Base-by-base conservation (phyloP, 2,797 vertebrate genomes). In the Salarias fasciatus region DNA sequence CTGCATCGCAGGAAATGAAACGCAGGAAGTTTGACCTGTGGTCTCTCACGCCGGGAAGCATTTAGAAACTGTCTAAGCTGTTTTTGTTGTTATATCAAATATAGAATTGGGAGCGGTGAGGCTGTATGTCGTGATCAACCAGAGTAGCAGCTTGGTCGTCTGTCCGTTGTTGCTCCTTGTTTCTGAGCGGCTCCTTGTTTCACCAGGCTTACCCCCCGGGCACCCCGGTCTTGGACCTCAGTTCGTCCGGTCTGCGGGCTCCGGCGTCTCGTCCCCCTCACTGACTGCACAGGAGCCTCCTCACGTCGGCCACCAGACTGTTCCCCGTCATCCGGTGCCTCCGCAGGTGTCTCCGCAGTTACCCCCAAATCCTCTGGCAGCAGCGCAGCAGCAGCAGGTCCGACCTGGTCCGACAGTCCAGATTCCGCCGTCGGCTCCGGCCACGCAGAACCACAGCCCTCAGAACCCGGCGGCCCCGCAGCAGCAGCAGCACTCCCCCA, bases 241-340 rank as follows among this genome's bases (percentile, higher is more conserved):
- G 92, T 95, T 95, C 77, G 91, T 92, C 60, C 95, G 95, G 89
- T 89, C 87, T 33, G 70, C 88, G 15, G 84, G 82, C 90, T 84
- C 92, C 82, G 82, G 82, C 91, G 90, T 93, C 78, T 87, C 92
- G 72, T 75, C 93, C 87, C 94, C 95, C 80, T 92, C 95, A 80
- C 24, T 18, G 18, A 88, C 94, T 91, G 95, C 94, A 82, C 96
- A 95, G 88, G 95, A 95, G 72, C 80, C 92, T 80, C 89, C 93
- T 66, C 83, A 90, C 65, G 75, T 91, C 77, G 91, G 90, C 87
- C 93, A 95, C 84, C 90, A 93, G 75, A 89, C 94, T 92, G 92
- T 93, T 93, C 88, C 93, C 59, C 95, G 91, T 79, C 94, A 88
- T 92, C 91, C 63, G 87, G 91, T 91, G 74, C 78, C 90, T 72